These are phyloP conservation scores for Caloenas nicobarica DNA, from an alignment of 2,113 vertebrate genomes.

Conservation along the genomic window DNA sequence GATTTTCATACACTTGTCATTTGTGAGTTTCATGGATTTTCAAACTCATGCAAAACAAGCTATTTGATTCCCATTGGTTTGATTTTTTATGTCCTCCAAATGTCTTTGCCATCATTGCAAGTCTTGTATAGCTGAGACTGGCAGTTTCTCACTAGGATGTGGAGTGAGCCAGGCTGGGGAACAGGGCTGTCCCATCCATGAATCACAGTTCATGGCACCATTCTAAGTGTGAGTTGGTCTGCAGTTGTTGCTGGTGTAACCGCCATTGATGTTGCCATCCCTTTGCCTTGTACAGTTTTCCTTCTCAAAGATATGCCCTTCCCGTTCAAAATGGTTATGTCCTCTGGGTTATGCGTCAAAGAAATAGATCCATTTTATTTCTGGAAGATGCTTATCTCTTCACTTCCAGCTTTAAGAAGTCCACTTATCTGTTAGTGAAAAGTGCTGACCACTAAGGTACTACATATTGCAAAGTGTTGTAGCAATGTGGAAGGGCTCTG, in stretches of 20 bases:
- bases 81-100: neutral
- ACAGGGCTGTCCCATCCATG: neutral
- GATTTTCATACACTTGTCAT: neutral
- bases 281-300: neutral
- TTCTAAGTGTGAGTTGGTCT: neutral
- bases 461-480: fast-evolving
- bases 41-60: neutral
- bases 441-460: neutral
- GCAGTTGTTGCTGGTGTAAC: neutral
- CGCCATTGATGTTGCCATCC: neutral
- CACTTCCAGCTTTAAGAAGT: neutral
- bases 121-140: neutral
- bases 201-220: neutral
- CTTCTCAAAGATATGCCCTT: neutral
- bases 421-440: neutral
- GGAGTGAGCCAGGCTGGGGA: neutral
- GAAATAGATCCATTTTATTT: neutral
- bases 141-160: neutral
- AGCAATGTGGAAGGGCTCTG: neutral
- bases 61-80: neutral
- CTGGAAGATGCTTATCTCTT: neutral
- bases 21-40: neutral
- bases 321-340: neutral
- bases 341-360: neutral
- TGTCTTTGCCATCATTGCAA: neutral